phyloP scores from a whole-genome alignment of 92 coral and sea anemone species.

The Montipora capitata region DNA sequence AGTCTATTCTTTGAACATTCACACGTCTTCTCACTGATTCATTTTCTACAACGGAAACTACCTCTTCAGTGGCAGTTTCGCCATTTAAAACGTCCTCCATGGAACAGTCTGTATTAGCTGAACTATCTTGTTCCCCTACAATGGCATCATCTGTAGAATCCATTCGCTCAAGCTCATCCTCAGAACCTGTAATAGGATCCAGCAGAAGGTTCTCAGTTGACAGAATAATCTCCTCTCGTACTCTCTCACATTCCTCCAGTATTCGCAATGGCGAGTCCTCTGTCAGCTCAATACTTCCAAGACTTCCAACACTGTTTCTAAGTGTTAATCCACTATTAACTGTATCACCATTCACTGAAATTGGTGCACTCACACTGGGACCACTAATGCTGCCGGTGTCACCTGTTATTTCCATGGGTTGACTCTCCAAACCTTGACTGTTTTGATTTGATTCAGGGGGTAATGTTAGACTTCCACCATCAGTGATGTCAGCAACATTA shows the following conservation, averaged over 20 bases:
- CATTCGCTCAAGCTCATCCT: slow-evolving; percentile 74
- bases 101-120: slow-evolving; percentile 27
- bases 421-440: slow-evolving; percentile 9
- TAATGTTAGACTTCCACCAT: not conserved
- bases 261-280: slow-evolving; percentile 92
- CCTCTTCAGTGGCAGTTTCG: not conserved
- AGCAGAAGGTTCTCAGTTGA: slow-evolving; percentile 66
- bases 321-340: slow-evolving; percentile 36
- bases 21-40: slow-evolving; percentile 4
- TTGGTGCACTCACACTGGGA: not conserved
- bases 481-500: not conserved
- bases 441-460: not conserved
- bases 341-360: slow-evolving; percentile 6
- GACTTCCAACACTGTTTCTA: slow-evolving; percentile 54
- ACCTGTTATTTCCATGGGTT: slow-evolving; percentile 57
- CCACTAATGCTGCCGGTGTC: slow-evolving; percentile 11
- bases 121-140: slow-evolving; percentile 21
- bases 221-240: slow-evolving; percentile 69
- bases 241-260: slow-evolving; percentile 87
- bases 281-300: slow-evolving; percentile 88
- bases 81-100: slow-evolving; percentile 32
- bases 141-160: slow-evolving; percentile 48
- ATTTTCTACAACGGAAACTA: not conserved
- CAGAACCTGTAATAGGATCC: slow-evolving; percentile 46
- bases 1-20: slow-evolving; percentile 23